These are phyloP conservation scores for Chelonoidis abingdonii DNA, from an alignment of 2,113 vertebrate genomes.

Conservation along the genomic window DNA sequence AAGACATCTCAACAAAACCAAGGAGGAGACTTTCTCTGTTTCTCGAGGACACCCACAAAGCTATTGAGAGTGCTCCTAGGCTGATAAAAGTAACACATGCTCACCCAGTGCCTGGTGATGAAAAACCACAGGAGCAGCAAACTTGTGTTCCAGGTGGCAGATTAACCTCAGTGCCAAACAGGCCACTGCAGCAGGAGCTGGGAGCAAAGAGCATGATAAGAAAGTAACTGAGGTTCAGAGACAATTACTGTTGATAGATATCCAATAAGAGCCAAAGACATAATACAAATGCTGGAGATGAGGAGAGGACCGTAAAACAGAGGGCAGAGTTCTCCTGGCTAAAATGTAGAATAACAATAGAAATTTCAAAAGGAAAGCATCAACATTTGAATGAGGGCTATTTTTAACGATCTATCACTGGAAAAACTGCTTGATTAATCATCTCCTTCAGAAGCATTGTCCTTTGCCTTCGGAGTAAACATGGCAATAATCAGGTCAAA, in stretches of 20 bases:
- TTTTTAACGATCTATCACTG: background rate
- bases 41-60: background rate
- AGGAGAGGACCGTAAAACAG: background rate
- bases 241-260: background rate
- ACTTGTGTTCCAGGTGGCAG: background rate
- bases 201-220: background rate
- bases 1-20: background rate
- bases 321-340: background rate
- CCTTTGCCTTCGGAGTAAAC: background rate
- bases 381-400: accelerated
- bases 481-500: background rate
- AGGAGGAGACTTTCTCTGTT: background rate
- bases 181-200: accelerated
- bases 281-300: background rate
- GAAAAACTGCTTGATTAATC: accelerated
- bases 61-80: background rate
- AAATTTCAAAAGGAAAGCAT: background rate
- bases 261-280: background rate
- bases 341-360: background rate
- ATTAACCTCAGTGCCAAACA: too few relatives aligned
- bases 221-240: background rate
- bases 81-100: accelerated
- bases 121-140: background rate
- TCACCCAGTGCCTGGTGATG: too few relatives aligned
- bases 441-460: accelerated